These are phyloP conservation scores for Drosophila recens DNA, from an alignment of 2,888 invertebrate species.

Conservation along the genomic window DNA sequence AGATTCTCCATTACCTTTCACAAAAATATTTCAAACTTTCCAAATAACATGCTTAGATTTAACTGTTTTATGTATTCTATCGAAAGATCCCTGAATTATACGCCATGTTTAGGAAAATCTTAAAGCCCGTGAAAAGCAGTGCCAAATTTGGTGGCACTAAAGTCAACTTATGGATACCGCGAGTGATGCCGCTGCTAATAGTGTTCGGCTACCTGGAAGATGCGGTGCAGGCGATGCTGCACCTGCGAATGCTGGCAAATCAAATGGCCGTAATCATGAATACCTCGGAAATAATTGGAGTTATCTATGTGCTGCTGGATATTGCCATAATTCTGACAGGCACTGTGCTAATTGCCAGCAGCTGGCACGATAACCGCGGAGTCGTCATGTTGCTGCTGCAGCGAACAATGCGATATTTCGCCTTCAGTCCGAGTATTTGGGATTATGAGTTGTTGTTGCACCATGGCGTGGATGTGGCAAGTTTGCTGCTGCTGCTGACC, in stretches of 20 bases:
- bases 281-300: not conserved
- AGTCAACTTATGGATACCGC: not conserved
- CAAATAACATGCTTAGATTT: not conserved
- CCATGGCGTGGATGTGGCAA: conserved; percentile 39
- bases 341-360: conserved; percentile 9
- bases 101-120: not conserved
- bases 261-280: not conserved
- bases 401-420: conserved; percentile 19
- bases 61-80: not conserved
- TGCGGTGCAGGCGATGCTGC: not conserved
- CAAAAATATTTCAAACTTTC: too few relatives aligned
- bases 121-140: not conserved
- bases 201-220: conserved; percentile 18
- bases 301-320: conserved; percentile 14
- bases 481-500: conserved; percentile 40
- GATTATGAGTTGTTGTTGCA: conserved; percentile 19
- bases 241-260: conserved; percentile 5
- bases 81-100: not conserved
- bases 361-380: conserved; percentile 8
- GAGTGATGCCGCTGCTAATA: conserved; percentile 1
- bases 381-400: conserved; percentile 34
- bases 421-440: conserved; percentile 4
- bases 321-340: conserved; percentile 11
- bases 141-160: not conserved
- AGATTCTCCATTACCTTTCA: too few relatives aligned